phyloP scores from a whole-genome alignment of 2,888 invertebrate species.

The Phyllotreta cruciferae region DNA sequence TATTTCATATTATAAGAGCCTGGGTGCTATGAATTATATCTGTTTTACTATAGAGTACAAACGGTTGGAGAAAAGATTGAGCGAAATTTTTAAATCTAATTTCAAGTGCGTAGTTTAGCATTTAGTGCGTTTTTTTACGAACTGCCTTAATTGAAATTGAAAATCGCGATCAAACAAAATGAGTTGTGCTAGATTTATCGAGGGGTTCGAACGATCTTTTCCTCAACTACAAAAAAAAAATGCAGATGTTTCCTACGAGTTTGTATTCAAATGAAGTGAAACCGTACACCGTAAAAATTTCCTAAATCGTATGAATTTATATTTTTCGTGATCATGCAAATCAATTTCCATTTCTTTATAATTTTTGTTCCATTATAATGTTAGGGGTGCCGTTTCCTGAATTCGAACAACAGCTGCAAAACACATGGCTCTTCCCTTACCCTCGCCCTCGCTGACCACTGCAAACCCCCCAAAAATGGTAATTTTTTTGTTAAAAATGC shows the following conservation, averaged over 20 bases:
- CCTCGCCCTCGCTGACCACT: constrained; percentile 39
- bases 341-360: constrained; percentile 54
- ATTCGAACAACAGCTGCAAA: constrained; percentile 59
- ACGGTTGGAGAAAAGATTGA: constrained; percentile 8
- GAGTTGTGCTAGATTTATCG: not conserved
- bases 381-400: constrained; percentile 56
- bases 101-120: not conserved
- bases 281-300: constrained; percentile 37
- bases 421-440: constrained; percentile 30
- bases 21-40: constrained; percentile 60
- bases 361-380: constrained; percentile 51
- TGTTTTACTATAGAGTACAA: constrained; percentile 51
- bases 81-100: not conserved
- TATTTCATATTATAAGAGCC: constrained; percentile 60
- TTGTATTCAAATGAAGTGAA: constrained; percentile 50
- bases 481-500: constrained; percentile 55
- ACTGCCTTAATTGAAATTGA: not conserved
- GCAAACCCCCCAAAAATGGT: constrained; percentile 45
- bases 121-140: not conserved
- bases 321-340: constrained; percentile 53
- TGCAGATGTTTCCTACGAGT: constrained; percentile 43
- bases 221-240: constrained; percentile 19
- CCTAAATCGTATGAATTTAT: constrained; percentile 38
- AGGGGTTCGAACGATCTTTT: constrained; percentile 11
- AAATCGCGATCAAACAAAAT: not conserved